Percentiles rank a stretch among this genome's conserved stretches.
Conservation (phyloP, 2,797 vertebrate genomes). For the Sphaeramia orbicularis region DNA sequence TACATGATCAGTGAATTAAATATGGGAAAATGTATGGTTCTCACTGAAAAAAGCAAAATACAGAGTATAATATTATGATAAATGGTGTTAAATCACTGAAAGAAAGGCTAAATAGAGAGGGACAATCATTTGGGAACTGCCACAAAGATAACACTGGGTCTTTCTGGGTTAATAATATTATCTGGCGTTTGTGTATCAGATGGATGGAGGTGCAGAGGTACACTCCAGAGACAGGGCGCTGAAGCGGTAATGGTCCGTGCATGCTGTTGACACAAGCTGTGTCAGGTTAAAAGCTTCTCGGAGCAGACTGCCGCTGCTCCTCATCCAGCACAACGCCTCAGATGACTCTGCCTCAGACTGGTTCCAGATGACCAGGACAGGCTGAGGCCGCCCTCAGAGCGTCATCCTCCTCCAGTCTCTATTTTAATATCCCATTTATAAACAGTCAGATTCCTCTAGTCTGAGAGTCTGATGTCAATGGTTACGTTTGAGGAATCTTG, state of each 20-base stretch:
- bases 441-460: conserved; percentile 2
- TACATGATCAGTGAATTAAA: too few relatives aligned
- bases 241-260: conserved; percentile 21
- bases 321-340: conserved; percentile 12
- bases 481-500: not conserved
- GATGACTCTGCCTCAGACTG: conserved; percentile 49
- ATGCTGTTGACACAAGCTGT: conserved; percentile 65
- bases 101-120: too few relatives aligned
- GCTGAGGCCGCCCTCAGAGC: conserved; percentile 26
- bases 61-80: too few relatives aligned
- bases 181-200: conserved; percentile 1
- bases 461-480: not conserved
- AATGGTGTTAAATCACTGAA: too few relatives aligned
- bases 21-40: too few relatives aligned
- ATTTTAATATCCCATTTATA: not conserved
- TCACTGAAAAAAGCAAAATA: too few relatives aligned
- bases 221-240: conserved; percentile 25
- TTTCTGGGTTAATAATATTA: too few relatives aligned
- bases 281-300: conserved; percentile 31
- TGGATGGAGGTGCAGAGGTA: conserved; percentile 10
- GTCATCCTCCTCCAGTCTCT: conserved; percentile 18
- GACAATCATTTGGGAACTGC: too few relatives aligned
- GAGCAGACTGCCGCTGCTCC: not conserved
- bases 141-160: too few relatives aligned
- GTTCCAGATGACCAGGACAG: conserved; percentile 44